These are phyloP conservation scores for Ditylenchus weischeri DNA, from an alignment of 2,888 invertebrate species.

Conservation along the genomic window DNA sequence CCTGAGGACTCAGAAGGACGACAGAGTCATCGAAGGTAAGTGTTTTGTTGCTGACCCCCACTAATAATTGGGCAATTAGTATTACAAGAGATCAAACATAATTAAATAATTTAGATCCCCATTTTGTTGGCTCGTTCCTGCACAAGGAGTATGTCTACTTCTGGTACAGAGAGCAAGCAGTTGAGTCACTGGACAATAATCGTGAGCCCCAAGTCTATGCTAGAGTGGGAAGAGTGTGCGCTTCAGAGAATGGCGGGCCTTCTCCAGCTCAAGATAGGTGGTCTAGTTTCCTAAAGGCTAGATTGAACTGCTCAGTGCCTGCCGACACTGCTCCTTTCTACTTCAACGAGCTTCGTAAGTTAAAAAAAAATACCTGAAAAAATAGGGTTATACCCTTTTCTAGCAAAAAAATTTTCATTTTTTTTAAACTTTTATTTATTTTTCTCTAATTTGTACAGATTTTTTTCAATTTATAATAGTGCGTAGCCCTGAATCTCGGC, in stretches of 20 bases:
- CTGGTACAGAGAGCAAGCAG: slow-evolving; percentile 86
- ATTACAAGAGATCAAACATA: slow-evolving; percentile 12
- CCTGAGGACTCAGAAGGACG: slow-evolving; percentile 84
- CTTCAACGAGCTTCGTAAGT: slow-evolving; percentile 87
- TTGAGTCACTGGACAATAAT: slow-evolving; percentile 87
- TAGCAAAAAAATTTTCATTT: no score
- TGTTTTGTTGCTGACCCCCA: not conserved
- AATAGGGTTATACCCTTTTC: no score
- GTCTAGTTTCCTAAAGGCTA: slow-evolving; percentile 88
- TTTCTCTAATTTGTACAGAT: no score
- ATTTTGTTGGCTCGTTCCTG: slow-evolving; percentile 84
- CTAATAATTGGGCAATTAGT: not conserved
- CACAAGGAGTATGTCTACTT: slow-evolving; percentile 82
- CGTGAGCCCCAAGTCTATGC: slow-evolving; percentile 78
- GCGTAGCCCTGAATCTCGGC: no score
- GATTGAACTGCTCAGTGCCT: slow-evolving; percentile 89
- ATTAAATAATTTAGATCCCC: slow-evolving; percentile 70
- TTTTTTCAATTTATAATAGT: no score
- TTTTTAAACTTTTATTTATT: no score
- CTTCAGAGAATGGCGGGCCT: slow-evolving; percentile 87
- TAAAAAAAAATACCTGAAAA: not conserved
- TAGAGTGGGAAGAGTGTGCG: slow-evolving; percentile 86
- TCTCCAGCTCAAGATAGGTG: slow-evolving; percentile 64
- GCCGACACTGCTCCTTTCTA: slow-evolving; percentile 94
- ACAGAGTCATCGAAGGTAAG: slow-evolving; percentile 76